phyloP scores from a whole-genome alignment of 2,113 vertebrate genomes.

The Callospermophilus lateralis region DNA sequence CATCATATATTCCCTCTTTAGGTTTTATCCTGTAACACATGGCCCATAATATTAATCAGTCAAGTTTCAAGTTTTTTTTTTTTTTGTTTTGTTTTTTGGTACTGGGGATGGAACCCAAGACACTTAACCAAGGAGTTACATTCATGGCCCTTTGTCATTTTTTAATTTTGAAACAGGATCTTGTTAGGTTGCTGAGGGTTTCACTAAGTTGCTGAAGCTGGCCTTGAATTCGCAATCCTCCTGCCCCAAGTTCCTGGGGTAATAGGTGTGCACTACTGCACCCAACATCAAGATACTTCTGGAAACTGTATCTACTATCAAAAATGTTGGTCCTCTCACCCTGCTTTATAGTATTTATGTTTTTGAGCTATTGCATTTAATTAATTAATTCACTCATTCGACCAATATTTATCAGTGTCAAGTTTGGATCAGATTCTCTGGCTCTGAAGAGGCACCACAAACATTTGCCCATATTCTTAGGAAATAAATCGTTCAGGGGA shows the following conservation, averaged over 20 bases:
- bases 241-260: too few relatives aligned
- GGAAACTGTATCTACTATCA: not conserved
- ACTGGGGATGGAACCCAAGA: too few relatives aligned
- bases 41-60: not conserved
- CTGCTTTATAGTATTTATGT: not conserved
- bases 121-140: too few relatives aligned
- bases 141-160: too few relatives aligned
- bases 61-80: not conserved
- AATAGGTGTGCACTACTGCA: too few relatives aligned
- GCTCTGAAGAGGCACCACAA: not conserved
- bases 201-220: too few relatives aligned
- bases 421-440: not conserved
- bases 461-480: not conserved
- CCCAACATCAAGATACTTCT: not conserved
- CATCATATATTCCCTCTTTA: conserved; percentile 31
- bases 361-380: conserved; percentile 10
- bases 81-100: not conserved
- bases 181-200: too few relatives aligned
- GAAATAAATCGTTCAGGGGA: not conserved
- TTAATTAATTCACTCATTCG: not conserved
- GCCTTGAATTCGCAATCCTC: too few relatives aligned
- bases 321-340: not conserved
- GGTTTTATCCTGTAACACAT: conserved; percentile 6
- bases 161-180: too few relatives aligned
- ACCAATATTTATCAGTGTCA: not conserved